Evolutionary conservation across 1,140 invertebrate genomes (phyloP), one percentile per base, ranked within the genome.

Genomic region (Helicoverpa zea): DNA sequence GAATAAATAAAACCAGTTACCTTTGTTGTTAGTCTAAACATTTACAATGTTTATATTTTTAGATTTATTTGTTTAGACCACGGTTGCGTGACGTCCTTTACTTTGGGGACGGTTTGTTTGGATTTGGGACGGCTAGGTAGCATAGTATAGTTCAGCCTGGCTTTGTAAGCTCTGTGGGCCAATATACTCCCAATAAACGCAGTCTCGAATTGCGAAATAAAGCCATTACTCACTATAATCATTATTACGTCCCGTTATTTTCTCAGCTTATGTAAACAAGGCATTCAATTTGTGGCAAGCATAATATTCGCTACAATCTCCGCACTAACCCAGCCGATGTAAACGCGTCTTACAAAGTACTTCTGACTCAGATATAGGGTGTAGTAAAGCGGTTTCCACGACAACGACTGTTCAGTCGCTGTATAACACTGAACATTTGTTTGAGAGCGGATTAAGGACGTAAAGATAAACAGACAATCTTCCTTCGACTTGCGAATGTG

Each of bases 381-480:
- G 23, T 47, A 63, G 16, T 63, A 76, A 76, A 64, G 74, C 74
- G 35, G 43, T 76, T 63, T 30, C 49, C 59, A 30, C 43, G 35
- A 61, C 43, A 61, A 76, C 43, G 18, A n/a, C 3, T 63, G 43
- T 61, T 76, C 58, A 49, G 4, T 64, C 43, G 59, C 58, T 51
- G 23, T 18, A 49, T 58, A 75, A 29, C 59, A 52, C 59, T 16
- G 59, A 51, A 76, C 16, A 61, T 76, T 76, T 76, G n/a, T 75
- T 75, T 29, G 56, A 75, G 12, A 18, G 14, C 16, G 43, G 43
- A 59, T 59, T 49, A 29, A 52, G 30, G 54, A 11, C 54, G 54
- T 58, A n/a, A 35, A 74, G 51, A 74, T 58, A 74, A 74, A 74
- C 54, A 74, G 72, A 74, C 72, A 59, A 72, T n/a, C 2, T 49